A percentile compares a stretch with the other conserved stretches of the same genome.
Conservation (phyloP, 2,113 vertebrate species). For the Geococcyx californianus region DNA sequence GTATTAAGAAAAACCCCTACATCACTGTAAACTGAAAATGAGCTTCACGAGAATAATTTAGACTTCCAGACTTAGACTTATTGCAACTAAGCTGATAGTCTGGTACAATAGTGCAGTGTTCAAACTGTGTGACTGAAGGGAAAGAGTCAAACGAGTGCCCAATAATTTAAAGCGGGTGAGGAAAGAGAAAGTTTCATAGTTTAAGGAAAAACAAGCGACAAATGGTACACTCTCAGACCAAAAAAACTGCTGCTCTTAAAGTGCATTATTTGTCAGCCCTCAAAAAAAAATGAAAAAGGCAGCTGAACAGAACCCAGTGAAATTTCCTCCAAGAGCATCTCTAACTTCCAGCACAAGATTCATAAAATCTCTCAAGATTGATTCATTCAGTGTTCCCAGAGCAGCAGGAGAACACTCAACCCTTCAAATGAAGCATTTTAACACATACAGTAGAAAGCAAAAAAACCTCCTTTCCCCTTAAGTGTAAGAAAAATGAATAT, state of each 20-base stretch:
- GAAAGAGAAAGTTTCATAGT: not conserved
- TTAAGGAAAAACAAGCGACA: not conserved
- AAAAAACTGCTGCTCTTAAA: not conserved
- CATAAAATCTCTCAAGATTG: not conserved
- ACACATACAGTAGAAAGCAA: not conserved
- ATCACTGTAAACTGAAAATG: not conserved
- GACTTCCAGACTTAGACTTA: not conserved
- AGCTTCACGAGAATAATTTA: not conserved
- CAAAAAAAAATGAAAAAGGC: not conserved
- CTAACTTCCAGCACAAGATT: not conserved
- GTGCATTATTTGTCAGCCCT: not conserved
- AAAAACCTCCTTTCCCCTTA: not conserved
- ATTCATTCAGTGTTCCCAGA: not conserved
- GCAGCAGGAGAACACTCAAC: not conserved
- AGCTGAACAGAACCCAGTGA: not conserved
- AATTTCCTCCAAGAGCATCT: not conserved
- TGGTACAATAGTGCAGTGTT: not conserved
- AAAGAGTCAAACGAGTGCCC: not conserved
- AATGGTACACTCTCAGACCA: not conserved
- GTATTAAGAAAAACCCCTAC: not conserved
- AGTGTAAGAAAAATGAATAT: not conserved
- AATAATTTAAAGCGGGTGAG: not conserved
- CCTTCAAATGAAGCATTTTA: not conserved
- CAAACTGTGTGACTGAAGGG: not conserved
- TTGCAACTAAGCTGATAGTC: not conserved